Base-by-base conservation (phyloP, 2,888 invertebrate genomes). In the Ophion slaviceki region DNA sequence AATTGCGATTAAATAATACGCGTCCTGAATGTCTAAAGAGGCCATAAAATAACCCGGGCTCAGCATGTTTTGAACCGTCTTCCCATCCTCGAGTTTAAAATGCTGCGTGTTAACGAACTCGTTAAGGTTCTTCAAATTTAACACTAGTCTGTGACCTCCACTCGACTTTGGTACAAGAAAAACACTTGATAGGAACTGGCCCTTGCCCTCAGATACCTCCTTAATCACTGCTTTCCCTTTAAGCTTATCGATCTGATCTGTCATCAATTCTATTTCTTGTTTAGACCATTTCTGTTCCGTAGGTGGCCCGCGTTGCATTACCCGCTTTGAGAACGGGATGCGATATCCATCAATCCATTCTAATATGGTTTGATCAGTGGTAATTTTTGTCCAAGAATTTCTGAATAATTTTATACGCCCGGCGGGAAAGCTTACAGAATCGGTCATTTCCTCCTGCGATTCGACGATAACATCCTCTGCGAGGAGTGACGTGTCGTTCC, bases 1-100 rank as follows among this genome's bases (percentile, higher is more conserved):
- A n/a, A 89, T 82, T 28, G 88, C 67, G n/a, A 90, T 74, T 47
- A 87, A 40, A 28, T 82, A 83, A 81, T 87, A 83, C 2, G 85
- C 72, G 32, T 83, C 85, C 45, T 77, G 70, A 10, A 83, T 32
- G 53, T 85, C 86, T 17, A 84, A 20, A 10, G 80, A 81, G 2
- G 74, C 64, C 80, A 87, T 87, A 59, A 72, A 84, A 62, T 64
- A 76, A n/a, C 59, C 61, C 20, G 40, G 57, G 24, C 17, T 68
- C 24, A 77, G 24, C 14, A 8, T 47, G 10, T 47, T 47, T 10
- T 11, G 14, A 3, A 47, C 24, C 0, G 82, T 80, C 32, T 70
- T 66, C 4, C 62, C 62, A 40, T 85, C 82, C 32, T 84, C 77
- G 32, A 86, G 78, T 11, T 87, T 80, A 45, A 86, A 87, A 70